These are phyloP conservation scores for Sussaba pulchella DNA, from an alignment of 2,888 invertebrate genomes.

Conservation along the genomic window DNA sequence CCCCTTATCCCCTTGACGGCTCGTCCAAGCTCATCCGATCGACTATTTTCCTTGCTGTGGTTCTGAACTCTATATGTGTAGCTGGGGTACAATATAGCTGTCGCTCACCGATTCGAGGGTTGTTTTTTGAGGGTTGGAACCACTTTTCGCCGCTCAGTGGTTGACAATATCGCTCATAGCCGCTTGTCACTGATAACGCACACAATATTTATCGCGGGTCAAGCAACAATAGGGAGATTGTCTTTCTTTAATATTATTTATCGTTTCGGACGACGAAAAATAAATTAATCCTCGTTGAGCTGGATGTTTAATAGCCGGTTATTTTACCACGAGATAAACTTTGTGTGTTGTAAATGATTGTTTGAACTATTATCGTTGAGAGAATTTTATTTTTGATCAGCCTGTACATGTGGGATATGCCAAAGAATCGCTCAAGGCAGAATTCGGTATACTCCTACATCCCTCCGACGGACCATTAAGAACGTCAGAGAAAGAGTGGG, in stretches of 20 bases:
- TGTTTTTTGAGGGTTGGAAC: constrained; percentile 11
- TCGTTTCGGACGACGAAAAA: too few species aligned
- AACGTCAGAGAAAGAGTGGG: constrained; percentile 5
- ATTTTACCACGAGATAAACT: not conserved
- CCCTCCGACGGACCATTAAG: constrained; percentile 31
- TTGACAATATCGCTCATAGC: constrained; percentile 9
- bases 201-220: not conserved
- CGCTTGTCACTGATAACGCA: constrained; percentile 19
- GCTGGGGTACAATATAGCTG: constrained; percentile 5
- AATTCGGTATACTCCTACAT: constrained; percentile 51
- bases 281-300: too few species aligned
- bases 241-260: too few species aligned
- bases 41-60: constrained; percentile 55
- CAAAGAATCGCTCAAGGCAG: constrained; percentile 38
- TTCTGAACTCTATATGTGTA: not conserved
- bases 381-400: constrained; percentile 20
- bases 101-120: constrained; percentile 15
- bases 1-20: constrained; percentile 18
- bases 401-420: constrained; percentile 17
- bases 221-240: not conserved
- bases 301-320: too few species aligned
- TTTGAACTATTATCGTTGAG: not conserved
- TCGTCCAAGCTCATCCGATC: constrained; percentile 30
- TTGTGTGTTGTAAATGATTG: not conserved
- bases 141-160: not conserved